A percentile compares a stretch with the other conserved stretches of the same genome.
Evolutionary conservation across 1,140 invertebrate genomes (phyloP).

Genomic region (Acyrthosiphon pisum): DNA sequence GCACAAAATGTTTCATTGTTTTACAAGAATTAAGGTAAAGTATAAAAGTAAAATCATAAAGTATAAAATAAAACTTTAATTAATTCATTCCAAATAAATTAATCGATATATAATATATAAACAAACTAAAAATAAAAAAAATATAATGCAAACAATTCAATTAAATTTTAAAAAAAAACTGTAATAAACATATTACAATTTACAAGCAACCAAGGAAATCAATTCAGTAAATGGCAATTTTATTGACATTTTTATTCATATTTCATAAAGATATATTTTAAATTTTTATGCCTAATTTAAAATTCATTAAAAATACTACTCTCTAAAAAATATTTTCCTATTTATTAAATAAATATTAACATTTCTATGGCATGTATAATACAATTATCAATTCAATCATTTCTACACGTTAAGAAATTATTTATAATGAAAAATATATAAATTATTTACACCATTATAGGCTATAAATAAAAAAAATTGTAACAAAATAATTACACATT

Average conservation of each 20-base stretch:
- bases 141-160: conserved; percentile 49
- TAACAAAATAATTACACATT: conserved; percentile 57
- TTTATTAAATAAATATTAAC: conserved; percentile 53
- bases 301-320: conserved; percentile 45
- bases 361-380: conserved; percentile 53
- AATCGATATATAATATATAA: conserved; percentile 30
- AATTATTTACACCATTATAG: conserved; percentile 54
- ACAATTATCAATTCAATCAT: conserved; percentile 39
- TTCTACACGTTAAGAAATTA: conserved; percentile 47
- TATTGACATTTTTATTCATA: conserved; percentile 32
- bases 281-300: conserved; percentile 21
- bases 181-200: conserved; percentile 33
- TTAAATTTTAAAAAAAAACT: conserved; percentile 30
- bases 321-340: conserved; percentile 55
- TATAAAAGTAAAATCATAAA: conserved; percentile 52
- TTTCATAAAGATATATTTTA: neutral
- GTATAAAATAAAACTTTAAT: conserved; percentile 57
- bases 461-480: conserved; percentile 36
- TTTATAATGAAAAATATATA: conserved; percentile 54
- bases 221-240: conserved; percentile 45
- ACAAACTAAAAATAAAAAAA: conserved; percentile 54
- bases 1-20: conserved; percentile 25
- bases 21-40: conserved; percentile 27
- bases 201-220: conserved; percentile 35
- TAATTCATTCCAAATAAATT: conserved; percentile 53